Evolutionary conservation across 2,113 vertebrate genomes (phyloP), one percentile per base, ranked within the genome.

Genomic region (Petrocephalus microphthalmus): DNA sequence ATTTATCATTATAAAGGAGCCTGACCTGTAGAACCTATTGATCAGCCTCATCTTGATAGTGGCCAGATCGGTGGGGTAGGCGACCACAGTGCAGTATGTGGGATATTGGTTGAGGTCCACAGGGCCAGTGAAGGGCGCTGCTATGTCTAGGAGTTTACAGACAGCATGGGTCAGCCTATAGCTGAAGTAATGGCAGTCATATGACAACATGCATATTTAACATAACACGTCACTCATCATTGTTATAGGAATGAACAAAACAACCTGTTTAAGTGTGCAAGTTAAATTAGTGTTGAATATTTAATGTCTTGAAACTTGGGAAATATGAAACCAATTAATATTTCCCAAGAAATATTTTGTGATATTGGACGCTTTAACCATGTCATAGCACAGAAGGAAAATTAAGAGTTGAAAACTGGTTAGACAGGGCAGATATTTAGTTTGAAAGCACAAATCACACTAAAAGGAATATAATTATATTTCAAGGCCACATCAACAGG

Each of bases 1-100:
- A 29, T 67, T 67, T 67, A 11, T 29, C 8, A 64, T 64, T 29
- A 29, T 67, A 29, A 60, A 29, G 49, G 57, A 13, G 22, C 92
- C 95, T 91, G 82, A 99, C 98, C 98, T 98, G 95, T 99, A 99
- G 94, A 99, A 99, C 17, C 96, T 93, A 94, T 98, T 96, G 6
- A 93, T 89, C 22, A 99, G 96, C 22, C 98, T 94, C 91, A 96
- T 95, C 85, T 95, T 95, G 93, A 99, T 98, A 82, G 98, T 99
- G 91, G 94, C 96, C 84, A 99, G 95, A 91, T 99, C 98, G 0
- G 98, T 99, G 53, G 98, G 98, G 90, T 99, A 99, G 7, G 98
- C 97, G 13, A 99, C 93, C 54, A 98, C 96, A 0, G 96, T 97
- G 92, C 98, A 97, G 94, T 99, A 99, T 56, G 96, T 96, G 25